phyloP scores from a whole-genome alignment of 1,140 invertebrate species.

The Pachypsylla venusta region DNA sequence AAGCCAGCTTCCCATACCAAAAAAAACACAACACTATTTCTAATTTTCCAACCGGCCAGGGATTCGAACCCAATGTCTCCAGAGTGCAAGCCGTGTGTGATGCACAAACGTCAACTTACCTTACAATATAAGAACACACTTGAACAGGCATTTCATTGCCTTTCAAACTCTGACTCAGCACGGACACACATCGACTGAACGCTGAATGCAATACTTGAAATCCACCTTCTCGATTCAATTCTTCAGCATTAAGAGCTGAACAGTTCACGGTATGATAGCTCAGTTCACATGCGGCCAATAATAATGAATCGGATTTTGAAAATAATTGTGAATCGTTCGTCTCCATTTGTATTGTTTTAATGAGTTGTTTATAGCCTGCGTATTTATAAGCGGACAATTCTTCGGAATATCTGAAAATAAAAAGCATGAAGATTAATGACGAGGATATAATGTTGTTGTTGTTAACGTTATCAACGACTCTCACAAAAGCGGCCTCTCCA shows the following conservation, averaged over 20 bases:
- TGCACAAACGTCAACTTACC: constrained; percentile 27
- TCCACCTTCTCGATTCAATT: constrained; percentile 83
- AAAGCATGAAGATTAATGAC: background rate
- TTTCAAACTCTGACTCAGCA: constrained; percentile 64
- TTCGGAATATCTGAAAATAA: constrained; percentile 34
- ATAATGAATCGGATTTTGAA: constrained; percentile 66
- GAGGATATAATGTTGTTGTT: too few relatives aligned
- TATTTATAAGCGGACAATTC: constrained; percentile 92
- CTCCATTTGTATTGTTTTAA: constrained; percentile 90
- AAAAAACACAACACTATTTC: too few relatives aligned
- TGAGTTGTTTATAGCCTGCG: constrained; percentile 93
- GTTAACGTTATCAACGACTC: too few relatives aligned
- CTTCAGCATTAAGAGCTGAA: constrained; percentile 94
- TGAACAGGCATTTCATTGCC: constrained; percentile 68
- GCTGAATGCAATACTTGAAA: constrained; percentile 78
- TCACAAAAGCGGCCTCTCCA: too few relatives aligned
- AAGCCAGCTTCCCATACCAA: too few relatives aligned
- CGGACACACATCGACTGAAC: constrained; percentile 78
- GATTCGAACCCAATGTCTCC: too few relatives aligned
- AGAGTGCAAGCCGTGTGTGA: too few relatives aligned
- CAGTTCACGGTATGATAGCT: constrained; percentile 93
- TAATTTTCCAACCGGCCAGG: too few relatives aligned
- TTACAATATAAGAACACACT: constrained; percentile 65
- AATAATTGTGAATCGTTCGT: constrained; percentile 80
- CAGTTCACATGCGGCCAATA: constrained; percentile 83